Conservation (phyloP, 2,113 vertebrate genomes). For the Nestor notabilis region DNA sequence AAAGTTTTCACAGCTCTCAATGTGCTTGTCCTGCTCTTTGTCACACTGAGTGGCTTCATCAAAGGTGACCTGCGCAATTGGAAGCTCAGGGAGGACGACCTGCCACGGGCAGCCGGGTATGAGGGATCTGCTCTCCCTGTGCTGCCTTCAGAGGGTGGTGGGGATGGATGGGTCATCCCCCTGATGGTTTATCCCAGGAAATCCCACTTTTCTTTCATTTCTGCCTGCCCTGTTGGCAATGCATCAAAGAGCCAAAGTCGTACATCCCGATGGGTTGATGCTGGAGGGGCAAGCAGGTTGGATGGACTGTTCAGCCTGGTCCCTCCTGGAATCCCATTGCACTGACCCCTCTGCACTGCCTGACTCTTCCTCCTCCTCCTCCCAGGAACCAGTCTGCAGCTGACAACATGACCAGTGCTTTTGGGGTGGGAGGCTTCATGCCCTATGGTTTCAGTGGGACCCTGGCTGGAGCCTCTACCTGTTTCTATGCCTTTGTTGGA, state of each 20-base stretch:
- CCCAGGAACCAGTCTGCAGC: conserved; percentile 74
- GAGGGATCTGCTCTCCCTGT: not conserved
- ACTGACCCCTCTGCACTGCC: not conserved
- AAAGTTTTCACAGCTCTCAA: conserved; percentile 86
- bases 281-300: not conserved
- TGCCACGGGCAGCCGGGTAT: conserved; percentile 59
- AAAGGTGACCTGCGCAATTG: conserved; percentile 83
- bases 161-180: not conserved
- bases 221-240: not conserved
- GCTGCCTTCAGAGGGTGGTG: not conserved
- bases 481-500: conserved; percentile 90
- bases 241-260: not conserved
- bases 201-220: not conserved
- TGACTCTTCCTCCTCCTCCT: not conserved
- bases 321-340: not conserved
- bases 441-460: conserved; percentile 84
- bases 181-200: not conserved
- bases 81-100: conserved; percentile 70
- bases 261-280: not conserved
- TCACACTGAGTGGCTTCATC: conserved; percentile 82
- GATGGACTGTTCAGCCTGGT: not conserved
- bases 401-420: conserved; percentile 67
- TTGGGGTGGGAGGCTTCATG: conserved; percentile 84
- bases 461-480: conserved; percentile 83
- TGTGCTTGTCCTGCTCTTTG: conserved; percentile 80